A percentile compares a stretch with the other conserved stretches of the same genome.
phyloP scores from a whole-genome alignment of 2,888 invertebrate species.

The Brenthis hecate region DNA sequence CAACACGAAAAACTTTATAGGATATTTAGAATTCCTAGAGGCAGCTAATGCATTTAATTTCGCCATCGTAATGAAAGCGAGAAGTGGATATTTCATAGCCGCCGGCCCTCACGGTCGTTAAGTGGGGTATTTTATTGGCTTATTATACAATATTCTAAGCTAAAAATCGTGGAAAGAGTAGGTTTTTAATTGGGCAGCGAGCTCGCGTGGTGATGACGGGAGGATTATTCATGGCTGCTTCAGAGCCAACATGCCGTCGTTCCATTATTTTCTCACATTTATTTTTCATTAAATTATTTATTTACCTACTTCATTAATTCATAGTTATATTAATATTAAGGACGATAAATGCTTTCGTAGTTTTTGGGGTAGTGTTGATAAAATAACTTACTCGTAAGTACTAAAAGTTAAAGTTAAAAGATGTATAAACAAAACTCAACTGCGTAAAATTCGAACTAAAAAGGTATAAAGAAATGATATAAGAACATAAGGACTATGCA shows the following conservation, averaged over 20 bases:
- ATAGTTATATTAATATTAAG: conserved; percentile 9
- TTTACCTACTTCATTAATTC: conserved; percentile 5
- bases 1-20: conserved; percentile 26
- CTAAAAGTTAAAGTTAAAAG: no score
- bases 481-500: no score
- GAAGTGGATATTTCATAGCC: conserved; percentile 78
- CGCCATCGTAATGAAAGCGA: conserved; percentile 72
- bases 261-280: conserved; percentile 58
- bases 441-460: no score
- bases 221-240: conserved; percentile 80
- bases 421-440: no score
- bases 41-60: conserved; percentile 74
- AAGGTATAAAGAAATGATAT: no score
- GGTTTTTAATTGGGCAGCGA: conserved; percentile 80
- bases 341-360: background rate
- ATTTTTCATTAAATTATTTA: conserved; percentile 38
- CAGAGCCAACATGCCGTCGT: conserved; percentile 70
- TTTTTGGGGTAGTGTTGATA: no score
- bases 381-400: no score
- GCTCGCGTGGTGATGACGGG: conserved; percentile 78
- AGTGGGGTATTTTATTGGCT: conserved; percentile 82
- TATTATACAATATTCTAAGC: conserved; percentile 83
- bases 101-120: conserved; percentile 71
- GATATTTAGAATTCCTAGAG: conserved; percentile 31
- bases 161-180: conserved; percentile 82